Percentiles rank a stretch among this genome's conserved stretches.
phyloP scores from a whole-genome alignment of 92 coral and sea anemone species.

The Phenganax stokvisi region DNA sequence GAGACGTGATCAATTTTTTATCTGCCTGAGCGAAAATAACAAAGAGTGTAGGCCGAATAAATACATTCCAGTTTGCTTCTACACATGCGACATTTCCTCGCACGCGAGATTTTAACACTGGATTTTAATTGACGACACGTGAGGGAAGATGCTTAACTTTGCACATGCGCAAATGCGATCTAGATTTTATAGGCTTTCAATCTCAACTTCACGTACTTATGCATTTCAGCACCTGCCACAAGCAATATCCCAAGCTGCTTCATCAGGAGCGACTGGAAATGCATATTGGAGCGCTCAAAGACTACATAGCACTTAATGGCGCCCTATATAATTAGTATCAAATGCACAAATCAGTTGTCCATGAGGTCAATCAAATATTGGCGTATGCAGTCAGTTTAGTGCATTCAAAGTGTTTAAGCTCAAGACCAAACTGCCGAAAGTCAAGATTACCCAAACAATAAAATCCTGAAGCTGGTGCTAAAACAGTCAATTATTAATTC shows the following conservation, averaged over 20 bases:
- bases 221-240: not conserved
- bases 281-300: not conserved
- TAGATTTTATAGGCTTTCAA: too few relatives aligned
- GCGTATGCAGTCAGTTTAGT: conserved; percentile 1
- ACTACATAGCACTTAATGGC: not conserved
- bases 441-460: not conserved
- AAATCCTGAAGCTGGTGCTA: not conserved
- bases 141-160: too few relatives aligned
- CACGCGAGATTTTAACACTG: too few relatives aligned
- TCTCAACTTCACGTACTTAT: too few relatives aligned
- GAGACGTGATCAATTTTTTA: too few relatives aligned
- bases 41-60: too few relatives aligned
- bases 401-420: conserved; percentile 4
- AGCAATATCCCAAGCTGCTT: not conserved
- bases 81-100: too few relatives aligned
- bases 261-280: not conserved
- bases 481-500: conserved; percentile 7
- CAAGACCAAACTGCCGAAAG: not conserved
- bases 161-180: too few relatives aligned
- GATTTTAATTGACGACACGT: too few relatives aligned
- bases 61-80: too few relatives aligned
- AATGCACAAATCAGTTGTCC: conserved; percentile 3
- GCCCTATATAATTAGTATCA: not conserved
- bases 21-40: too few relatives aligned
- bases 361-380: conserved; percentile 21